Percentiles rank a stretch among this genome's conserved stretches.
These are phyloP conservation scores for Trachelus troglodyta DNA, from an alignment of 2,888 invertebrate species.

Conservation along the genomic window DNA sequence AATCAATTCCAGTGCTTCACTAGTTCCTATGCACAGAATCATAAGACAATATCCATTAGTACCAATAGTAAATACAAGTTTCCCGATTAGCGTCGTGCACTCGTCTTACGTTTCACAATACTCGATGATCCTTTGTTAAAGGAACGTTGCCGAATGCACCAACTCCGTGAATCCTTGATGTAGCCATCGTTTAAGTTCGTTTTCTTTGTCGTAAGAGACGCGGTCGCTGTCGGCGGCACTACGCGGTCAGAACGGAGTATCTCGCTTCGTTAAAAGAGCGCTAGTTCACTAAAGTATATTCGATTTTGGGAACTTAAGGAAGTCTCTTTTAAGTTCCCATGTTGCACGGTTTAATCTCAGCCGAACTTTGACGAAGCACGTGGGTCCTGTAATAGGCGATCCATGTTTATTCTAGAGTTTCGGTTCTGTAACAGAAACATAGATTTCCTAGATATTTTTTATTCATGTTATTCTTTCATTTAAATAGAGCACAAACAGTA, in stretches of 20 bases:
- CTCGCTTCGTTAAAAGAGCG: slow-evolving; percentile 31
- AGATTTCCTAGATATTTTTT: not conserved
- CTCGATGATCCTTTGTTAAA: slow-evolving; percentile 27
- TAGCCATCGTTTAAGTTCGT: slow-evolving; percentile 41
- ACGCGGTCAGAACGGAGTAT: not conserved
- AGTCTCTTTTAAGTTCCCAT: slow-evolving; percentile 64
- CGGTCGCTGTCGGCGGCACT: not conserved
- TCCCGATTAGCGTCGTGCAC: not conserved
- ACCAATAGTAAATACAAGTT: not conserved
- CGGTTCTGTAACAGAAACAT: not conserved
- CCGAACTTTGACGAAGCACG: slow-evolving; percentile 64
- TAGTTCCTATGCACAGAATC: slow-evolving; percentile 2
- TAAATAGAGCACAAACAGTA: not conserved
- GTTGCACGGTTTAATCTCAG: slow-evolving; percentile 51
- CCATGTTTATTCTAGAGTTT: slow-evolving; percentile 47
- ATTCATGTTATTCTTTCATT: not conserved
- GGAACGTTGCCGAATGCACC: slow-evolving; percentile 40
- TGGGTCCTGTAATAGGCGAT: slow-evolving; percentile 61
- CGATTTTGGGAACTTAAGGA: slow-evolving; percentile 51
- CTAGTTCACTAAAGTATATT: slow-evolving; percentile 44
- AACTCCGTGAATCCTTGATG: slow-evolving; percentile 35
- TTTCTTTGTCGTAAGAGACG: slow-evolving; percentile 1
- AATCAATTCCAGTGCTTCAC: slow-evolving; percentile 30
- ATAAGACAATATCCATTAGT: not conserved
- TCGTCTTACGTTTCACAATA: not conserved